Evolutionary conservation across 2,797 vertebrate species (phyloP), one percentile per base, ranked within the genome.

Genomic region (Lophotriccus pileatus): DNA sequence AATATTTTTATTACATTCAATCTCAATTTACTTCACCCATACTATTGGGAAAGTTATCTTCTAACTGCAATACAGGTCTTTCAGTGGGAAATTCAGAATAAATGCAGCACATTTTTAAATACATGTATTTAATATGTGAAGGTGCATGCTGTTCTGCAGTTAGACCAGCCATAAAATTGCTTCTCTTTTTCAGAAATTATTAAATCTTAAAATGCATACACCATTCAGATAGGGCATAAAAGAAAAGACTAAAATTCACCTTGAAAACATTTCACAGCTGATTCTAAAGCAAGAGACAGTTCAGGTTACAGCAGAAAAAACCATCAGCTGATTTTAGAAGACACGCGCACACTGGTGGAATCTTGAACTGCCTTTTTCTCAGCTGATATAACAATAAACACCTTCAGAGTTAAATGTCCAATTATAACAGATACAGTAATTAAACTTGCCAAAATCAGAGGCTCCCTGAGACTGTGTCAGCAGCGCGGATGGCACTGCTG

Each of bases 321-420:
- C 23, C 37, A 74, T 9, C 69, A 62, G 11, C 6, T 64, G 28
- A 60, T 66, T 84, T 75, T 55, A 73, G 63, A 91, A 52, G 63
- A 79, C 8, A 53, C 1, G 3, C 0, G 1, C 11, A 58, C n/a
- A 15, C 27, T 50, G 36, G 30, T 66, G 9, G 15, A 37, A 93
- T 59, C 69, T 22, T 39, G 64, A 85, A 69, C 16, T 53, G 19
- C 10, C 25, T 37, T 89, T 82, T 63, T 78, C 67, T 83, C 76
- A 62, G 39, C 22, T 43, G 21, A 72, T 55, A 10, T 21, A 78
- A 83, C 50, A 80, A 62, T 50, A 76, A 91, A 62, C 52, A 74
- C 52, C 34, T 74, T 55, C 23, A 59, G 39, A 69, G 47, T 43
- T 77, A 63, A 76, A 67, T 36, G 60, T 30, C n/a, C 76, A 50